These are phyloP conservation scores for Daktulosphaira vitifoliae DNA, from an alignment of 1,140 invertebrate genomes.

Conservation along the genomic window DNA sequence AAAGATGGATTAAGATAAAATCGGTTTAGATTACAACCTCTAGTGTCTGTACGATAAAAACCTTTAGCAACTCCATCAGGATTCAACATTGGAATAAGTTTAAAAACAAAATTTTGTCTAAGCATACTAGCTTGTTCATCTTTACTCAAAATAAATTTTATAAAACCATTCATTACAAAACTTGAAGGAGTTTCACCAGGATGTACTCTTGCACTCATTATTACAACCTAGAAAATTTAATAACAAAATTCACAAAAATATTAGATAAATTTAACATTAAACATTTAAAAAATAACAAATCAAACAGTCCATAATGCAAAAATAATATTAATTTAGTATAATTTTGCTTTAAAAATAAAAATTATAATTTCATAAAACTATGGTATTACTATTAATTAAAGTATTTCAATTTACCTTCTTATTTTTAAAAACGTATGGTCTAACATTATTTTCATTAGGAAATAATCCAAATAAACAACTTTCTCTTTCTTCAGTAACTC, in stretches of 20 bases:
- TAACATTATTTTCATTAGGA: slow-evolving; percentile 54
- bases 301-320: too few species aligned
- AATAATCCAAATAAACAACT: slow-evolving; percentile 66
- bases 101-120: slow-evolving; percentile 76
- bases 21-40: slow-evolving; percentile 82
- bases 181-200: slow-evolving; percentile 89
- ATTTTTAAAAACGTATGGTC: slow-evolving; percentile 62
- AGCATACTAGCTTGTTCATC: slow-evolving; percentile 64
- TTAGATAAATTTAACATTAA: neutral
- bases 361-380: neutral
- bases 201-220: slow-evolving; percentile 84
- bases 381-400: neutral
- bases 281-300: neutral
- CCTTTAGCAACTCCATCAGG: slow-evolving; percentile 85
- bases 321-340: too few species aligned
- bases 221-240: slow-evolving; percentile 54
- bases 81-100: slow-evolving; percentile 86
- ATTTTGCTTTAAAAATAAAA: too few species aligned
- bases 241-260: neutral
- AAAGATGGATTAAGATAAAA: slow-evolving; percentile 70
- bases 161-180: slow-evolving; percentile 86
- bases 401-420: slow-evolving; percentile 54
- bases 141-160: slow-evolving; percentile 65
- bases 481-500: slow-evolving; percentile 62
- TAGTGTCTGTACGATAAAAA: slow-evolving; percentile 80